Base-by-base conservation (phyloP, 2,888 invertebrate species). In the Lithophane semibrunnea region DNA sequence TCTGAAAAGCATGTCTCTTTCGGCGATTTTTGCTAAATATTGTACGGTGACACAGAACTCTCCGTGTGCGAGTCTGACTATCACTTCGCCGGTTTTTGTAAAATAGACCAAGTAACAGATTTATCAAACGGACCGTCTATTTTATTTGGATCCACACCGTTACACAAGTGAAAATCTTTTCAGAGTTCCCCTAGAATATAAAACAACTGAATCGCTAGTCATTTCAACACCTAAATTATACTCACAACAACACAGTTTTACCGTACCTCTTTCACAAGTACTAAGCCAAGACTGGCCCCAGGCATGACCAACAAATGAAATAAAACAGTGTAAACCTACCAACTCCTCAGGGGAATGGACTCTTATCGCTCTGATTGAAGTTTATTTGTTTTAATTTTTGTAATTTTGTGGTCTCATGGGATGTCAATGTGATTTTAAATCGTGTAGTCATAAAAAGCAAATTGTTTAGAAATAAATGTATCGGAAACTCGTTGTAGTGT, bases 321-420 rank as follows among this genome's bases (percentile, higher is more conserved):
- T 84, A 76, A 79, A 65, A 70, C 47, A 68, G 54, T n/a, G 52
- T 37, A 49, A 44, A 49, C 44, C 67, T 75, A 37, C 18, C 1
- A 8, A 29, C 4, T 76, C 87, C 70, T 56, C 0, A 13, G 79
- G 56, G 81, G 87, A 75, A 77, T 78, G 0, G 64, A 87, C 70
- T 70, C 52, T 66, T 88, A 86, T 85, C 80, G 69, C n/a, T 64
- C 18, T 61, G 73, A 86, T 86, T 82, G 68, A 76, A 77, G 54
- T 73, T 76, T 71, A 79, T 82, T 86, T 88, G 79, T 73, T 84
- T 88, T 84, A 52, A 75, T 83, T 80, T 72, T 77, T 67, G 73
- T 79, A 73, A 69, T 77, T 75, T 72, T 58, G 42, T 21, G 1
- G 24, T n/a, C 69, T 64, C 79, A 21, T 29, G 79, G 65, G 86